These are phyloP conservation scores for Syngnathus acus DNA, from an alignment of 2,797 vertebrate species.

Conservation along the genomic window DNA sequence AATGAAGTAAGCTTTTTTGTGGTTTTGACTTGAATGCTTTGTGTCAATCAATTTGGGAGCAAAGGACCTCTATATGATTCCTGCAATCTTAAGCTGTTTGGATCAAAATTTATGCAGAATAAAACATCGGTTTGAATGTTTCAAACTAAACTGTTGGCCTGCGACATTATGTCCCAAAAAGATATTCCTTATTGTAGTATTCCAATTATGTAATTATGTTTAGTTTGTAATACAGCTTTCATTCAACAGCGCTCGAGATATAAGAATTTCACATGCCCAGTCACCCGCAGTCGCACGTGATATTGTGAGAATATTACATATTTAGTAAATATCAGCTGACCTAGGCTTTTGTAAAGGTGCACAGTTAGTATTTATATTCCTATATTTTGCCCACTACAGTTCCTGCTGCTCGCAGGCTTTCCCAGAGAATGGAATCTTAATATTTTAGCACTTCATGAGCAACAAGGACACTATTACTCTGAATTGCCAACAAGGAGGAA, in stretches of 20 bases:
- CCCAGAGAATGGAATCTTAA: constrained; percentile 28
- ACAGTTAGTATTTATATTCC: constrained; percentile 10
- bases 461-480: constrained; percentile 9
- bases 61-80: background rate
- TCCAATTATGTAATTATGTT: background rate
- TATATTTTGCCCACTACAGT: constrained; percentile 4
- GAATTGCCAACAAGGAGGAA: background rate
- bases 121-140: background rate
- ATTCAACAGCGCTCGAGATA: background rate
- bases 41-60: background rate
- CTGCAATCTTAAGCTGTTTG: background rate
- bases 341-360: background rate
- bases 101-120: background rate
- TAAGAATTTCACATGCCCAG: background rate
- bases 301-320: background rate
- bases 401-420: constrained; percentile 39
- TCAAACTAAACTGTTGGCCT: background rate
- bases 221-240: background rate
- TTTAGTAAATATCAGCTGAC: background rate
- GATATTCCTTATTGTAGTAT: background rate
- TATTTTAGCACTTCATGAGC: constrained; percentile 37
- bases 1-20: background rate
- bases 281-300: background rate
- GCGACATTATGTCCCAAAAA: background rate
- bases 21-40: background rate